Percentiles rank a stretch among this genome's conserved stretches.
These are phyloP conservation scores for Zapornia atra DNA, from an alignment of 2,113 vertebrate species.

Conservation along the genomic window DNA sequence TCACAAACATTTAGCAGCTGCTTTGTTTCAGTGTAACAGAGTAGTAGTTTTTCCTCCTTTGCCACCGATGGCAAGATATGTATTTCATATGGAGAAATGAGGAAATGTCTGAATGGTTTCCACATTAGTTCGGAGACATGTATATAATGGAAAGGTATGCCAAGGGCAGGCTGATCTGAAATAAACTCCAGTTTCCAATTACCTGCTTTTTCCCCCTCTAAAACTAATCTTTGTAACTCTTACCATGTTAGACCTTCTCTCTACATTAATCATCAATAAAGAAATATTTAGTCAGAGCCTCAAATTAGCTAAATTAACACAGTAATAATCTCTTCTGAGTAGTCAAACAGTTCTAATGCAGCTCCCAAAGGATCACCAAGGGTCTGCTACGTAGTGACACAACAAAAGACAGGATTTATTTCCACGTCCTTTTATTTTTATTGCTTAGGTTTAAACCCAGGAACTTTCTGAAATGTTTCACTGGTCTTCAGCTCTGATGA, in stretches of 20 bases:
- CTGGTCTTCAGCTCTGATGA: constrained; percentile 28
- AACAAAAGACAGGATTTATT: not conserved
- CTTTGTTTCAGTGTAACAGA: not conserved
- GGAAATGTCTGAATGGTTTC: not conserved
- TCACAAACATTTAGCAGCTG: not conserved
- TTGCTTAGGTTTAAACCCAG: not conserved
- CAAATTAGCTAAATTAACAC: constrained; percentile 51
- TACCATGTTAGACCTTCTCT: not conserved
- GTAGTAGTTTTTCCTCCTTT: not conserved
- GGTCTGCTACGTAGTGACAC: not conserved
- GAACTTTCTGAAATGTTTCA: constrained; percentile 43
- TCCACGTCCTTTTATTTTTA: not conserved
- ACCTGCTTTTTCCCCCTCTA: not conserved
- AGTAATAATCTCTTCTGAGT: not conserved
- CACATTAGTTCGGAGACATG: not conserved
- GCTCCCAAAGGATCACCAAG: not conserved
- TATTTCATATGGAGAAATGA: not conserved
- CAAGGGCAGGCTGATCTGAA: not conserved
- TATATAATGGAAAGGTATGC: not conserved
- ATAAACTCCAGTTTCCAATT: not conserved
- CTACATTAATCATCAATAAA: not conserved
- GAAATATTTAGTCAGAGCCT: constrained; percentile 18
- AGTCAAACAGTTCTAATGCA: not conserved
- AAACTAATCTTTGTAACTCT: not conserved
- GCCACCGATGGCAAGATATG: not conserved